Evolutionary conservation across 1,140 invertebrate genomes (phyloP), one percentile per base, ranked within the genome.

Genomic region (Adoxophyes honmai): DNA sequence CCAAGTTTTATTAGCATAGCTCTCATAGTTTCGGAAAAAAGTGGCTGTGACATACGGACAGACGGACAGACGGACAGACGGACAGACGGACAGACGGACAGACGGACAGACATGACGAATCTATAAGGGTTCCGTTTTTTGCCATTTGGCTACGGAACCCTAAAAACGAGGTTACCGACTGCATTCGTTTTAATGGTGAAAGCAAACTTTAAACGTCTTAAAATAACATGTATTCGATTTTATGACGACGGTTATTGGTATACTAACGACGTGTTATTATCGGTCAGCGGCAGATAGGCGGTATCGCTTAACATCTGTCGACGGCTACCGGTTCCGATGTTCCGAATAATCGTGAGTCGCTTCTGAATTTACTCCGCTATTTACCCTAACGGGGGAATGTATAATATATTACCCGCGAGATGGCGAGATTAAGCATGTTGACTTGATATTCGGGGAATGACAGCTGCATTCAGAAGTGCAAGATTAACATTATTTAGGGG

Each of bases 401-500:
- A 48, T 48, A 48, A 48, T 48, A 13, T 48, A 33, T 48, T 48
- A 48, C 42, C 42, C 42, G 42, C 42, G 42, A 48, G 42, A 48
- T 48, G 18, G 21, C 21, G 42, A 48, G 42, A 48, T 48, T 48
- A 48, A 48, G 28, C 42, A 21, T 18, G 18, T 11, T 28, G 42
- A 48, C 42, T 48, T 48, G 42, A 48, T 11, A 6, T 18, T 11
- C 18, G 9, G 16, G 42, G 42, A 28, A 28, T 48, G 42, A 48
- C 42, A 48, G 42, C 42, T 48, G 42, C 42, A 48, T 48, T 48
- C 42, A 18, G 42, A 48, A 28, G 6, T 48, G 42, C 42, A 33
- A 48, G n/a, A 48, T 48, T 48, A 48, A 28, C 42, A 48, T 48
- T 48, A 48, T 48, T 48, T 48, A 48, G 42, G 42, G 42, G 18